Percentiles rank a stretch among this genome's conserved stretches.
These are phyloP conservation scores for Carollia perspicillata DNA, from an alignment of 2,113 vertebrate genomes.

Conservation along the genomic window DNA sequence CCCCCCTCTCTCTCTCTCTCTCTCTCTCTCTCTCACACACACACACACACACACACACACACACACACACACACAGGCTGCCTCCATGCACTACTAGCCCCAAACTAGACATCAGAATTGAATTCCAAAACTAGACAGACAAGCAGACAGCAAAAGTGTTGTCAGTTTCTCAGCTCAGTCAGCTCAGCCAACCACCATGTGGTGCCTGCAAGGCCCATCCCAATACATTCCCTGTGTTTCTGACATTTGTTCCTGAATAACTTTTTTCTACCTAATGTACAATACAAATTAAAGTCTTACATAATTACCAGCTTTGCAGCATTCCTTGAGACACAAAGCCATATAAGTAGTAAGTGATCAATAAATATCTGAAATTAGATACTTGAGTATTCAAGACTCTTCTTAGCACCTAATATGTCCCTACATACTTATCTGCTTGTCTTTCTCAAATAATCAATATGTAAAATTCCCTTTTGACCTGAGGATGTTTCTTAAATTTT, in stretches of 20 bases:
- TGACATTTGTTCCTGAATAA: not conserved
- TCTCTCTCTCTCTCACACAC: not conserved
- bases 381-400: not conserved
- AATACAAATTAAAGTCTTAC: not conserved
- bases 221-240: not conserved
- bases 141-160: not conserved
- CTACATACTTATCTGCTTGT: not conserved
- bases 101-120: not conserved
- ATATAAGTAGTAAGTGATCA: not conserved
- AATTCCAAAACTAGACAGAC: not conserved
- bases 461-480: not conserved
- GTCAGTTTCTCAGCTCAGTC: not conserved
- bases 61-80: not conserved
- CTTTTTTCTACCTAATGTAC: not conserved
- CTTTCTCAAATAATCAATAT: not conserved
- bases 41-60: not conserved
- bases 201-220: not conserved
- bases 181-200: not conserved
- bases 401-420: not conserved
- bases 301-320: not conserved
- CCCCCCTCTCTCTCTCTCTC: too few relatives aligned
- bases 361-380: not conserved
- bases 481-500: not conserved
- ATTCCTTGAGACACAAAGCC: not conserved
- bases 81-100: not conserved